Evolutionary conservation across 2,888 invertebrate genomes (phyloP).

Genomic region (Andrena chrysosceles): DNA sequence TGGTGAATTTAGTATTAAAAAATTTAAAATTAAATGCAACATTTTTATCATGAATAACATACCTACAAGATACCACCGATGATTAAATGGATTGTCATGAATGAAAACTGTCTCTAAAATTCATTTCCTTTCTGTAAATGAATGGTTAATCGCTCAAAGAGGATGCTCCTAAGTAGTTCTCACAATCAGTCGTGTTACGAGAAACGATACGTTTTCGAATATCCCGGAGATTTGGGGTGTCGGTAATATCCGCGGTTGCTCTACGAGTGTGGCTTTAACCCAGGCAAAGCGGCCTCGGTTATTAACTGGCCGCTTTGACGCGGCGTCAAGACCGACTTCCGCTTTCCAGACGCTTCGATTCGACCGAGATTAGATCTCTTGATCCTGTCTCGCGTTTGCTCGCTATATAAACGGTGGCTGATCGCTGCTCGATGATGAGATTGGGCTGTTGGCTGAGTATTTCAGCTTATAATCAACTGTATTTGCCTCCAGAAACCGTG

Average conservation of each 20-base stretch:
- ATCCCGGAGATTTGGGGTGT: conserved; percentile 30
- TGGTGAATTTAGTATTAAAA: no score
- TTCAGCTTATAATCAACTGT: conserved; percentile 27
- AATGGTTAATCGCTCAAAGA: conserved; percentile 15
- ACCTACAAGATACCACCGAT: no score
- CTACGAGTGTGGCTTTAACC: conserved; percentile 16
- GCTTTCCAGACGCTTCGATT: conserved; percentile 50
- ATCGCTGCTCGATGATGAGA: conserved; percentile 44
- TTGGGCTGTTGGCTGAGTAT: not conserved
- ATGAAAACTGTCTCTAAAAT: not conserved
- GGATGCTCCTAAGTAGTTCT: not conserved
- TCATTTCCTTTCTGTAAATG: not conserved
- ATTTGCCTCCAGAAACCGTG: conserved; percentile 13
- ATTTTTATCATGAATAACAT: no score
- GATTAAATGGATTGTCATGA: no score
- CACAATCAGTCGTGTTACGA: not conserved
- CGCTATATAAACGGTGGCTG: conserved; percentile 32
- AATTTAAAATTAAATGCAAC: no score
- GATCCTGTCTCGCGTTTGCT: conserved; percentile 40
- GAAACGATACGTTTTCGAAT: conserved; percentile 37
- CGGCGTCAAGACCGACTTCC: conserved; percentile 36
- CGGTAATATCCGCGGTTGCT: conserved; percentile 30
- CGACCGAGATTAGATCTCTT: conserved; percentile 59
- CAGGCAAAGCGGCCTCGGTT: conserved; percentile 42
- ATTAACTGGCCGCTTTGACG: conserved; percentile 53